Evolutionary conservation across 35 echinoderm and acorn worm species (phyloP).

Genomic region (Acanthaster planci): DNA sequence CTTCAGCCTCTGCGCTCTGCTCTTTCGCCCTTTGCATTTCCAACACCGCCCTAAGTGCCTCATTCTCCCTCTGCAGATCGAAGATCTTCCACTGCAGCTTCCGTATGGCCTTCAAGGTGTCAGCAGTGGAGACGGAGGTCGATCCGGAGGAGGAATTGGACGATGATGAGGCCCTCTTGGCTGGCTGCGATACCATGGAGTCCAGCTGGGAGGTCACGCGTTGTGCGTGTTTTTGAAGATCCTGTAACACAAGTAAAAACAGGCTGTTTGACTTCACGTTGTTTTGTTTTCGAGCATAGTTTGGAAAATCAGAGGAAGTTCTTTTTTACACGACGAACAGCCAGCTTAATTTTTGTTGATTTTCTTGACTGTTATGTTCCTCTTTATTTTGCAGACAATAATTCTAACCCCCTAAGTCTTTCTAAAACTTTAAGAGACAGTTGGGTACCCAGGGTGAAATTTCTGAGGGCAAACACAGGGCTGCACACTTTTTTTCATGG

Average conservation of each 20-base stretch:
- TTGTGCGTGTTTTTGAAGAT: background rate
- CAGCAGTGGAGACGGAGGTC: background rate
- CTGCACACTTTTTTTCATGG: no score
- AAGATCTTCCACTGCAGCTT: constrained; percentile 37
- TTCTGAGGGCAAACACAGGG: no score
- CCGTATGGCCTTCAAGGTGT: constrained; percentile 13
- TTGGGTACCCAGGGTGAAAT: no score
- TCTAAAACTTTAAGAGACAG: no score
- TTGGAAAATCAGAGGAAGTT: no score
- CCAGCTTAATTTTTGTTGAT: background rate
- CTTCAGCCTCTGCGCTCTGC: background rate
- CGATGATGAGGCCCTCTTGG: background rate
- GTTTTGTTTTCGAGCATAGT: no score
- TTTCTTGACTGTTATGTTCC: no score
- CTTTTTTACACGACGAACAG: no score
- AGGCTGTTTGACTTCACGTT: no score
- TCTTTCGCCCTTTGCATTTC: background rate
- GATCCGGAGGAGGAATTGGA: background rate
- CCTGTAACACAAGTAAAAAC: no score
- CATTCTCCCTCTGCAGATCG: constrained; percentile 27
- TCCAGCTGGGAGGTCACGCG: constrained; percentile 7
- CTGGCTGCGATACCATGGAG: background rate
- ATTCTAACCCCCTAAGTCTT: no score
- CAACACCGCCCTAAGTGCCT: constrained; percentile 24
- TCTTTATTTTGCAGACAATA: no score